Base-by-base conservation (phyloP, 2,113 vertebrate genomes). In the Irena cyanogastra region DNA sequence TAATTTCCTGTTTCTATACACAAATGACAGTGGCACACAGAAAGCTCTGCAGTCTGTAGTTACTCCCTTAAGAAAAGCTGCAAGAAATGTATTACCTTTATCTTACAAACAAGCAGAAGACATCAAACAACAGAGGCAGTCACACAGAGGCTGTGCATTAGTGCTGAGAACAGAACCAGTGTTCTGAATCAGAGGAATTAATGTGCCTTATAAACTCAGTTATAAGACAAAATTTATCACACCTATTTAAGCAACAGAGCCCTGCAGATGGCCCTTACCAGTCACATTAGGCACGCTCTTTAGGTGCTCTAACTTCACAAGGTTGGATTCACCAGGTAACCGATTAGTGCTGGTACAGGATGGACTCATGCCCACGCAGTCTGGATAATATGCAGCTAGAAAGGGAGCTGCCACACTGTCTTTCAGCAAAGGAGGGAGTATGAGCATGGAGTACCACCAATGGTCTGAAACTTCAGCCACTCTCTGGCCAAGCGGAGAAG, bases 331-430 rank as follows among this genome's bases (percentile, higher is more conserved):
- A 35, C 96, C 83, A 95, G 96, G 82, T 33, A 76, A 97, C 13
- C 98, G 89, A 87, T 97, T 98, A 96, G 98, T 98, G 97, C 97
- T 97, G 72, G 98, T 98, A 56, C 99, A 98, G 21, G 99, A 99
- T 12, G 99, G 99, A 96, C 99, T 99, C 99, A 99, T 99, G 80
- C 99, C 99, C 83, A 99, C 99, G n/a, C 99, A 99, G 98, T 99
- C 99, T 0, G 99, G 99, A 95, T 99, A 99, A 97, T 99, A 99
- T 24, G 99, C 98, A 22, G 98, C 97, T 31, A 99, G 98, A 97
- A 99, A 98, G 21, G 99, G 98, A 52, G 98, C 98, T 47, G 99
- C 99, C 35, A 99, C 98, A 61, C 99, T 99, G 88, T 99, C 99
- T 97, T 99, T 99, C 87, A 99, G 98, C 97, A 99, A 93, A 23